Evolutionary conservation across 2,888 invertebrate species (phyloP), one percentile per base, ranked within the genome.

Genomic region (Tetranychus truncatus): DNA sequence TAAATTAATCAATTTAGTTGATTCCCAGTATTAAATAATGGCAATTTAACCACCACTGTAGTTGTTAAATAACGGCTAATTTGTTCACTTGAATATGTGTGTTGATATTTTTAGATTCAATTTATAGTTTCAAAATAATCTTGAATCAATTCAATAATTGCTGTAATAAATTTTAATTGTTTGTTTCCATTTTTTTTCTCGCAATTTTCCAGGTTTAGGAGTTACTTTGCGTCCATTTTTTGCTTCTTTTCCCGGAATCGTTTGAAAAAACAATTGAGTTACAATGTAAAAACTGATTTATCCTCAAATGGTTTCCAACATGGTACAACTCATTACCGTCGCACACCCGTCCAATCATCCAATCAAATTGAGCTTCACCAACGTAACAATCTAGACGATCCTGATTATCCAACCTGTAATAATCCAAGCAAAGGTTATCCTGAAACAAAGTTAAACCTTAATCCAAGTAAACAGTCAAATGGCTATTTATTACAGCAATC

Each of bases 281-380:
- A 69, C 34, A 55, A 55, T 55, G 55, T 55, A 2, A 20, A 24
- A 69, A 69, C 69, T 24, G 69, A 69, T 21, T 21, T 24, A 11
- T 69, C 69, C 18, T 69, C 69, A 20, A 69, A 69, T 69, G 69
- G 69, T 69, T 20, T 24, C 69, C 20, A 24, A 69, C 69, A 55
- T 55, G 55, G 55, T 55, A 15, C 55, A 55, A 55, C 69, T 69
- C 69, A 69, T 24, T 24, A 24, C 11, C 69, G 69, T 24, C 69
- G 69, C 6, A 21, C 21, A 11, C 18, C 69, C 20, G 20, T 69
- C 69, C 69, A 69, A 69, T 20, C 55, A 55, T 15, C 20, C 21
- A 69, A 69, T 8, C 69, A 24, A 4, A 20, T 69, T 69, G 69
- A 69, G 69, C 69, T 69, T 21, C 20, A 24, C 20, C 21, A 24